Evolutionary conservation across 2,797 vertebrate genomes (phyloP).

Genomic region (Oreochromis grahami): DNA sequence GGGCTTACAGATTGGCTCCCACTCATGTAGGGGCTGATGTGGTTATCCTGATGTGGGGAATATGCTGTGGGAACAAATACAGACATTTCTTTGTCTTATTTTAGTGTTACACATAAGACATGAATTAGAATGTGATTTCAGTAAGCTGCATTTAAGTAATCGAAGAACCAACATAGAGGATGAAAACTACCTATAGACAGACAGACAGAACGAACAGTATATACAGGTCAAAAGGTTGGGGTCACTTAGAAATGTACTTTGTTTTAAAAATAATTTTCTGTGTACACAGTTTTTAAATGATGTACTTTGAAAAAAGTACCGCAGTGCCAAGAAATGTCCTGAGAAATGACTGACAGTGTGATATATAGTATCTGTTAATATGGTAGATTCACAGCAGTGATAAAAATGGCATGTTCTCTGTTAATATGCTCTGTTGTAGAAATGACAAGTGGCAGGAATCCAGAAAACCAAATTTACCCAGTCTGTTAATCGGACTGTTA

Average conservation of each 20-base stretch:
- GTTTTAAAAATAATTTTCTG: not conserved
- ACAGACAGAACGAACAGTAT: not conserved
- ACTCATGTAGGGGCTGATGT: conserved; percentile 86
- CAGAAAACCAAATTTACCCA: conserved; percentile 21
- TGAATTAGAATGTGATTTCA: not conserved
- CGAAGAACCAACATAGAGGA: not conserved
- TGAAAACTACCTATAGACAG: not conserved
- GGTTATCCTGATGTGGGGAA: conserved; percentile 90
- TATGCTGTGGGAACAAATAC: conserved; percentile 76
- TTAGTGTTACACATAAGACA: not conserved
- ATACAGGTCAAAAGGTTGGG: not conserved
- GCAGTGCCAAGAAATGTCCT: not conserved
- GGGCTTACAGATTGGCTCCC: conserved; percentile 72
- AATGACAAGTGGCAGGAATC: conserved; percentile 15
- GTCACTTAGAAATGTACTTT: not conserved
- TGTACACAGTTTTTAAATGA: not conserved
- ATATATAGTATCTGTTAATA: not conserved
- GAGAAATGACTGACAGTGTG: not conserved
- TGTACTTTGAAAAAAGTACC: not conserved
- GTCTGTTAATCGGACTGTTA: conserved; percentile 28
- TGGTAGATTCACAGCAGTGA: not conserved
- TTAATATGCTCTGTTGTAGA: conserved; percentile 24
- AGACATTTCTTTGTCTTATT: not conserved
- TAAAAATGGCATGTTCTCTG: not conserved
- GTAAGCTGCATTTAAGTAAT: not conserved